A percentile compares a stretch with the other conserved stretches of the same genome.
Evolutionary conservation across 2,888 invertebrate genomes (phyloP).

Genomic region (Pyrocoelia pectoralis): DNA sequence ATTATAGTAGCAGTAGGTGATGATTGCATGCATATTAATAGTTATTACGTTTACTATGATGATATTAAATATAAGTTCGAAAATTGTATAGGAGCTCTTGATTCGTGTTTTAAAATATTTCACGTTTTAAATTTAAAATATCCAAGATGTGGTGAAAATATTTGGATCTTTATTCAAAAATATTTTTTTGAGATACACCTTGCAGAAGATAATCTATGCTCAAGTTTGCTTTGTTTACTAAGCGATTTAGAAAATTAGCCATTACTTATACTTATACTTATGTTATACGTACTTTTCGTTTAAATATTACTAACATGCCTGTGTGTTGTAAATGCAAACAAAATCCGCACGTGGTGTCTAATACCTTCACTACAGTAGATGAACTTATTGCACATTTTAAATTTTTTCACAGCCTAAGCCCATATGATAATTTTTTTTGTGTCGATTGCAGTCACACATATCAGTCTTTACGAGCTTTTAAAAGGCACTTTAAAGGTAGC

Average conservation of each 20-base stretch:
- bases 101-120: not conserved
- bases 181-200: not conserved
- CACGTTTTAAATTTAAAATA: not conserved
- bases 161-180: slow-evolving; percentile 4
- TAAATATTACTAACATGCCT: too few species aligned
- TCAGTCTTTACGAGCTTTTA: not conserved
- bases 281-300: too few species aligned
- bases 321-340: not conserved
- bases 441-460: not conserved
- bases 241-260: not conserved
- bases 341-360: too few species aligned
- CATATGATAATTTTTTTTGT: not conserved
- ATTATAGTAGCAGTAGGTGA: not conserved
- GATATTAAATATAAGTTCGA: slow-evolving; percentile 9
- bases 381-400: not conserved
- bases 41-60: slow-evolving; percentile 2
- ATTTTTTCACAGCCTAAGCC: not conserved
- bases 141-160: not conserved
- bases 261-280: too few species aligned
- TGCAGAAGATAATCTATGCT: not conserved
- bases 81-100: not conserved
- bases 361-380: not conserved
- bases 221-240: not conserved
- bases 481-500: not conserved
- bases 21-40: not conserved